Evolutionary conservation across 2,888 invertebrate species (phyloP), one percentile per base, ranked within the genome.

Genomic region (Agriopis leucophaearia): DNA sequence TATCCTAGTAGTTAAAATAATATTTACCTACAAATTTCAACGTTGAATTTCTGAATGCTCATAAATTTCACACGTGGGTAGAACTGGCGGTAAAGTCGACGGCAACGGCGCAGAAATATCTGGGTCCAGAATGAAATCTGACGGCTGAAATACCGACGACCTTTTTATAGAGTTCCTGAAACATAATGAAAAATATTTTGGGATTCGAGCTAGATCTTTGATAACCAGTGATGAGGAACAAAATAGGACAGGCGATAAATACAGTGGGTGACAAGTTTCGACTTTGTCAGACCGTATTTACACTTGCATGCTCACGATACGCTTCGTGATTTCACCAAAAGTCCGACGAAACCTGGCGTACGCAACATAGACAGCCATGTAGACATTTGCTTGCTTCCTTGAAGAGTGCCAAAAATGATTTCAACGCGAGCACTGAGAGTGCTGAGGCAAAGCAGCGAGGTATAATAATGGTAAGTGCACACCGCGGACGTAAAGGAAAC

Each of bases 31-130:
- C 8, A 47, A 10, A 48, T 61, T 48, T 56, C 15, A 69, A 62
- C 18, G 35, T 68, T 18, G 72, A 64, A 66, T 70, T 58, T 70
- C 64, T 9, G 67, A 42, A 51, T 62, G 69, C 40, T 66, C 66
- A 51, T 58, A 58, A n/a, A 64, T 36, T 45, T 51, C 44, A 40
- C 15, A 40, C 16, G 15, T 60, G 16, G 59, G 57, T 18, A 74
- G 44, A 16, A 77, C 13, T 8, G 75, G 65, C 6, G 85, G 85
- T 47, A 83, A 47, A 1, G 78, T 73, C 1, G 81, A 74, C 0
- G 81, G 82, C 27, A 85, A 76, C 3, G 84, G 81, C 13, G 72
- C 56, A 3, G 76, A 72, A 36, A 84, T 72, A 56, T 84, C 79
- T n/a, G 78, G 78, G 40, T 80, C 72, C 47, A 69, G 40, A 13